A percentile compares a stretch with the other conserved stretches of the same genome.
These are phyloP conservation scores for Spongilla lacustris DNA, from an alignment of 37 sponge, comb jelly and placozoan species.

Conservation along the genomic window DNA sequence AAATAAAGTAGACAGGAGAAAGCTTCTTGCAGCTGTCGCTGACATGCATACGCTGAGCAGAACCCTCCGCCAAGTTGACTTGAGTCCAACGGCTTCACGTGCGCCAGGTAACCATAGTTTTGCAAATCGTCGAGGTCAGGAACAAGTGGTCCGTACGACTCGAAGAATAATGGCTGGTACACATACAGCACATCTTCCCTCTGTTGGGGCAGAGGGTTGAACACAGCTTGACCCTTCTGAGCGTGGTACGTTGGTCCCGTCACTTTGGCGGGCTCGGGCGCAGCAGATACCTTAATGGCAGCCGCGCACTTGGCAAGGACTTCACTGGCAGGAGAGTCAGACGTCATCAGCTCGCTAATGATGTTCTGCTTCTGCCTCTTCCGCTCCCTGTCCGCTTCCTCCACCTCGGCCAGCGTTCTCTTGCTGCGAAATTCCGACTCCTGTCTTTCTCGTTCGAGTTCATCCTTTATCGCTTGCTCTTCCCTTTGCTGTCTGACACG, in stretches of 20 bases:
- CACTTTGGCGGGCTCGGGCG: conserved; percentile 1
- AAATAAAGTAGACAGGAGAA: conserved; percentile 75
- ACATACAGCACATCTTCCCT: conserved; percentile 27
- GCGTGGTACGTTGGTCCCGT: conserved; percentile 20
- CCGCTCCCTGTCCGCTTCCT: conserved; percentile 27
- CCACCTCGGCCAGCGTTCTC: conserved; percentile 24
- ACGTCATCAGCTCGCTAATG: conserved; percentile 74
- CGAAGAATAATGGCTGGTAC: conserved; percentile 45
- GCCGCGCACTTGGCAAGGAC: conserved; percentile 55
- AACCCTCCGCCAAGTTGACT: conserved; percentile 80
- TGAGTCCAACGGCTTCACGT: conserved; percentile 35
- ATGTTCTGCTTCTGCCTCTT: conserved; percentile 70
- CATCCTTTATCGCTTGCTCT: conserved; percentile 23
- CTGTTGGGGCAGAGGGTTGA: conserved; percentile 45
- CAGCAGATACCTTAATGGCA: not conserved
- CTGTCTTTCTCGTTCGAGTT: conserved; percentile 24
- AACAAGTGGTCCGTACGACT: conserved; percentile 51
- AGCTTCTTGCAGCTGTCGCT: conserved; percentile 88
- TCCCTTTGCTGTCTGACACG: conserved; percentile 62
- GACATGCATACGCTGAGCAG: conserved; percentile 65
- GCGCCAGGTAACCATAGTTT: conserved; percentile 50
- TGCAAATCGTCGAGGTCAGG: conserved; percentile 58
- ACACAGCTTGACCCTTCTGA: conserved; percentile 52
- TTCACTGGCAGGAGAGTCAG: conserved; percentile 51
- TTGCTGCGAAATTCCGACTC: conserved; percentile 54